Percentiles rank a stretch among this genome's conserved stretches.
phyloP scores from a whole-genome alignment of 1,140 invertebrate genomes.

The Lerema accius region DNA sequence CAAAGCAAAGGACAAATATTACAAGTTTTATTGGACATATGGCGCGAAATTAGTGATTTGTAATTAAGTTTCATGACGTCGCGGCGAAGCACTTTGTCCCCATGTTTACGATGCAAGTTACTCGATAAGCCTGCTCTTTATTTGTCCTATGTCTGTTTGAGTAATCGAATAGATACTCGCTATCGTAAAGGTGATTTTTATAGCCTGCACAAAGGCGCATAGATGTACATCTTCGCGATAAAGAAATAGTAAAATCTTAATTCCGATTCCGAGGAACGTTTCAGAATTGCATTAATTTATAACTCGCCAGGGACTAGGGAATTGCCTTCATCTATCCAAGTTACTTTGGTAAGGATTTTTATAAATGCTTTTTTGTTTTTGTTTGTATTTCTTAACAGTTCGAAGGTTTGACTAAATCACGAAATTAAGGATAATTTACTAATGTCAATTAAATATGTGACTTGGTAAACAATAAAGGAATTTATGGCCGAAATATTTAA shows the following conservation, averaged over 20 bases:
- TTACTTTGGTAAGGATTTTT: constrained; percentile 1
- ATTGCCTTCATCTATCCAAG: constrained; percentile 7
- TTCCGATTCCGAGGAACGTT: constrained; percentile 38
- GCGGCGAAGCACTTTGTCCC: constrained; percentile 40
- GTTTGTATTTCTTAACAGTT: background rate
- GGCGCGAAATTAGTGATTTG: constrained; percentile 16
- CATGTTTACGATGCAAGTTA: constrained; percentile 38
- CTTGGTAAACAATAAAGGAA: no score
- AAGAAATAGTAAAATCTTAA: constrained; percentile 44
- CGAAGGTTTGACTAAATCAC: no score
- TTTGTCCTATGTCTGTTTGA: constrained; percentile 54
- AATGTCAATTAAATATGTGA: no score
- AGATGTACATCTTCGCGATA: constrained; percentile 40
- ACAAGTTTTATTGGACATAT: background rate
- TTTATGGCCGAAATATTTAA: no score
- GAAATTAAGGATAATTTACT: no score
- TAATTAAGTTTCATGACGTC: constrained; percentile 32
- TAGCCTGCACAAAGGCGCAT: constrained; percentile 44
- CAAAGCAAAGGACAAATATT: background rate
- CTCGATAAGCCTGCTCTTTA: constrained; percentile 52
- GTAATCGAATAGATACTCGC: constrained; percentile 62
- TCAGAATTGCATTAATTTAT: constrained; percentile 28
- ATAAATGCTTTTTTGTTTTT: background rate
- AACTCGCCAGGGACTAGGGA: constrained; percentile 5
- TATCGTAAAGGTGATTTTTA: constrained; percentile 68